Conservation (phyloP, 2,113 vertebrate genomes). For the Eublepharis macularius region DNA sequence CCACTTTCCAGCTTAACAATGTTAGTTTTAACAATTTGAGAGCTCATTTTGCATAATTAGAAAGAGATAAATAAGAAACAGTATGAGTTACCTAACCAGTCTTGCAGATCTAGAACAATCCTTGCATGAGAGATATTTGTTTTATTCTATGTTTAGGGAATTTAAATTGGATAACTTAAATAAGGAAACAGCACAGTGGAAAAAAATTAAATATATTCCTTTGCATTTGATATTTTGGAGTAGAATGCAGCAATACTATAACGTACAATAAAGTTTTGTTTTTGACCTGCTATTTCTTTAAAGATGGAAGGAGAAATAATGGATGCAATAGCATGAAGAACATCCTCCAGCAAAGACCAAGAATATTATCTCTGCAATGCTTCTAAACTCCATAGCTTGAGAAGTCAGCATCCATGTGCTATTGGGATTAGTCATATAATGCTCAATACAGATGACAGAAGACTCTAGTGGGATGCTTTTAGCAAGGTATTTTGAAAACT, state of each 20-base stretch:
- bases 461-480: background rate
- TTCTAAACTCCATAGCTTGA: background rate
- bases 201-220: background rate
- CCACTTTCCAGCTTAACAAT: constrained; percentile 34
- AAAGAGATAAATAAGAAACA: background rate
- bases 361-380: background rate
- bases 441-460: background rate
- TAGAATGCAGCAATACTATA: background rate
- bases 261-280: background rate
- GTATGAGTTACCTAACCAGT: background rate
- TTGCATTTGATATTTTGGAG: background rate
- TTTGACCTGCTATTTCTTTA: background rate
- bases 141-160: background rate
- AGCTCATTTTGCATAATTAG: constrained; percentile 18
- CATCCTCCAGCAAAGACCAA: background rate
- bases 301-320: background rate
- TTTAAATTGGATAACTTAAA: background rate
- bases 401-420: background rate
- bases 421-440: background rate
- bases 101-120: background rate
- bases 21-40: constrained; percentile 27
- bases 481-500: background rate
- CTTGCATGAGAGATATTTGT: background rate
- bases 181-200: background rate
- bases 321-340: background rate